Percentiles rank a stretch among this genome's conserved stretches.
These are phyloP conservation scores for Bubalus kerabau DNA, from an alignment of 2,113 vertebrate genomes.

Conservation along the genomic window DNA sequence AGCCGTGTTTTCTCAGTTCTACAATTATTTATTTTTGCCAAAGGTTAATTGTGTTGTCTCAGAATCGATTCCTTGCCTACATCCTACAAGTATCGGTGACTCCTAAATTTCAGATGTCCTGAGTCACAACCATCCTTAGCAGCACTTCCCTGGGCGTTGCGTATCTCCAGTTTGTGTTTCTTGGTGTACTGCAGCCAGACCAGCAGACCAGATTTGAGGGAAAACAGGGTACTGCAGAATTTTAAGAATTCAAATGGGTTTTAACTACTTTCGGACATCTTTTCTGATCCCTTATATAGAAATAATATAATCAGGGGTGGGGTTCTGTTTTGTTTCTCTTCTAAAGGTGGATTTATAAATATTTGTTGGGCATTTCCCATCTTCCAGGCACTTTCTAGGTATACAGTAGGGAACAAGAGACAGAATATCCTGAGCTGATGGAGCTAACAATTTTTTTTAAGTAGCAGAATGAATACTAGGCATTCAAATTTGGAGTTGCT, in stretches of 20 bases:
- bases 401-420: not conserved
- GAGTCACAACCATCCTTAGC: not conserved
- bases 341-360: not conserved
- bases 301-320: not conserved
- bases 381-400: not conserved
- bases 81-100: not conserved
- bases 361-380: not conserved
- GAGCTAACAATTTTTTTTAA: not conserved
- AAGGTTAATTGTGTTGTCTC: not conserved
- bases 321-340: not conserved
- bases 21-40: not conserved
- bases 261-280: not conserved
- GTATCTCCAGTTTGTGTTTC: not conserved
- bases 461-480: not conserved
- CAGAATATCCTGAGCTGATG: not conserved
- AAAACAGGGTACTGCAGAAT: not conserved
- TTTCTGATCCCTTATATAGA: not conserved
- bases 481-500: not conserved
- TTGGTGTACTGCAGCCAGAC: not conserved
- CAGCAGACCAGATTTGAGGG: not conserved
- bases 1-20: not conserved
- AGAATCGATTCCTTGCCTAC: not conserved
- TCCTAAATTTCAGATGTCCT: not conserved
- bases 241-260: not conserved
- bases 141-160: not conserved